phyloP scores from a whole-genome alignment of 2,888 invertebrate genomes.

The Hydrotaea cyrtoneurina region DNA sequence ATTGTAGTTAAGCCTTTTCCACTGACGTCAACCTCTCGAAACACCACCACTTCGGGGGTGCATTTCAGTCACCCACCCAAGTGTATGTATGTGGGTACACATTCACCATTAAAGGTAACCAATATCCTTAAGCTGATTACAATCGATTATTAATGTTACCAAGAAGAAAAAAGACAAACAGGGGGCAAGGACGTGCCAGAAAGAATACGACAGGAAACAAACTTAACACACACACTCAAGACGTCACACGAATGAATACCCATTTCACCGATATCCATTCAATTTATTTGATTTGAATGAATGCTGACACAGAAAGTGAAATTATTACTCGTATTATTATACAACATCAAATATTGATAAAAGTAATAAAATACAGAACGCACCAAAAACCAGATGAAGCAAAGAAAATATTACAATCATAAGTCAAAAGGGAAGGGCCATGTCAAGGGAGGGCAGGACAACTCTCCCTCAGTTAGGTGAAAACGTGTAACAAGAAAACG shows the following conservation, averaged over 20 bases:
- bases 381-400: neutral
- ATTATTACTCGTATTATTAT: constrained; percentile 43
- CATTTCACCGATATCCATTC: constrained; percentile 40
- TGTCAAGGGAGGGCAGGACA: neutral
- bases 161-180: neutral
- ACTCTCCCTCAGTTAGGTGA: neutral
- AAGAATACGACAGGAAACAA: neutral
- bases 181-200: neutral
- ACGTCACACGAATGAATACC: constrained; percentile 13
- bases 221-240: constrained; percentile 10
- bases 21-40: neutral
- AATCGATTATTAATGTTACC: constrained; percentile 44
- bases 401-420: constrained; percentile 54
- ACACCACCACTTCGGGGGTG: neutral
- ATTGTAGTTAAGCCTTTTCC: constrained; percentile 1
- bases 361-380: constrained; percentile 59
- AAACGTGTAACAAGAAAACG: neutral
- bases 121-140: constrained; percentile 51
- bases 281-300: constrained; percentile 68
- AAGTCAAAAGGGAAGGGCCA: constrained; percentile 51
- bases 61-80: neutral
- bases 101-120: constrained; percentile 41
- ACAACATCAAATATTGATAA: constrained; percentile 62
- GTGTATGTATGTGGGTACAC: neutral
- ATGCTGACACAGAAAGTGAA: constrained; percentile 63